phyloP scores from a whole-genome alignment of 1,140 invertebrate species.

The Eumeta japonica region DNA sequence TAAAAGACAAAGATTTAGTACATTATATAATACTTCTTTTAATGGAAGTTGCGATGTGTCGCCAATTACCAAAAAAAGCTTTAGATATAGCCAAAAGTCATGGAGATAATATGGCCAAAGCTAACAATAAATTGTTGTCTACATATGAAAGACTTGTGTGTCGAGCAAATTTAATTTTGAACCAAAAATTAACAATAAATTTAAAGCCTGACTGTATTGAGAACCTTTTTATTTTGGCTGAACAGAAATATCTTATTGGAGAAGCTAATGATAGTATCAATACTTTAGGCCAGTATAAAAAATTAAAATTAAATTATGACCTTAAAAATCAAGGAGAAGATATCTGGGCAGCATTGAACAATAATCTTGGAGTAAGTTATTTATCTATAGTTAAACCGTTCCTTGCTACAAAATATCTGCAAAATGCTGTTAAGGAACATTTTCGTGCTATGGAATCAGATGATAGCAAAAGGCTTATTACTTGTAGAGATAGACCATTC shows the following conservation, averaged over 20 bases:
- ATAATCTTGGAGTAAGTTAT: slow-evolving; percentile 88
- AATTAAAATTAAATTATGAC: slow-evolving; percentile 44
- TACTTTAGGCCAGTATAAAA: slow-evolving; percentile 54
- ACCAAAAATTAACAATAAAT: slow-evolving; percentile 49
- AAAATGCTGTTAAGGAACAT: slow-evolving; percentile 81
- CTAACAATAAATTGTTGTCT: slow-evolving; percentile 34
- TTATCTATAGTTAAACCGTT: slow-evolving; percentile 84
- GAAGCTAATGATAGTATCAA: slow-evolving; percentile 58
- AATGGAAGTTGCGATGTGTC: slow-evolving; percentile 45
- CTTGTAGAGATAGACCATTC: slow-evolving; percentile 69
- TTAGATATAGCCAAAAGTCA: slow-evolving; percentile 37
- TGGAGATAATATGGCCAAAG: slow-evolving; percentile 30
- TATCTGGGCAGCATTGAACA: slow-evolving; percentile 73
- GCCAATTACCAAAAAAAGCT: slow-evolving; percentile 41
- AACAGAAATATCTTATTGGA: slow-evolving; percentile 59
- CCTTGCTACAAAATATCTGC: slow-evolving; percentile 81
- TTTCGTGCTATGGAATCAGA: slow-evolving; percentile 56
- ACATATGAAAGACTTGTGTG: slow-evolving; percentile 50
- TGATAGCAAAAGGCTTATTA: slow-evolving; percentile 39
- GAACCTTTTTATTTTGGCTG: slow-evolving; percentile 54
- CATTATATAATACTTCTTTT: slow-evolving; percentile 51
- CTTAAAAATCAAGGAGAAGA: slow-evolving; percentile 47
- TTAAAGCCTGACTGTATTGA: slow-evolving; percentile 50
- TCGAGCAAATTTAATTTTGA: slow-evolving; percentile 53
- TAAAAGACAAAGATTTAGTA: slow-evolving; percentile 43